Conservation (phyloP, 2,888 invertebrate genomes). For the Trachelus stipa region DNA sequence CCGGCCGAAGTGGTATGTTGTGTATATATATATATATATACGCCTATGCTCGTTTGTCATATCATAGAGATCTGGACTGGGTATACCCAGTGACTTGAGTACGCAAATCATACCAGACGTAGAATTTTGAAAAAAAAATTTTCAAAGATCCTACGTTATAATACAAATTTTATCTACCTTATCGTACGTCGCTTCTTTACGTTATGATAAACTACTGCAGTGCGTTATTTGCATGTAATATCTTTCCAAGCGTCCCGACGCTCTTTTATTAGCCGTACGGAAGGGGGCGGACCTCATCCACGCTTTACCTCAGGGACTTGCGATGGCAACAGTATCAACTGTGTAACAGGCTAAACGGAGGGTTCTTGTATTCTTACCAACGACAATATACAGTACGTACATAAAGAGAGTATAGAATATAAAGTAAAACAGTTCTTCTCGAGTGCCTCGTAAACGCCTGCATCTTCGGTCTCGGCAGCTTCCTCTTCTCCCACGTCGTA, state of each 20-base stretch:
- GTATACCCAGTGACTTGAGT: neutral
- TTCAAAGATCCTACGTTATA: neutral
- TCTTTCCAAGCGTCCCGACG: neutral
- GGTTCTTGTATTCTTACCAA: neutral
- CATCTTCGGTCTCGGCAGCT: slow-evolving; percentile 26
- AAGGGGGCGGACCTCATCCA: neutral
- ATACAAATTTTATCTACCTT: neutral
- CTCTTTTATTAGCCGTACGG: neutral
- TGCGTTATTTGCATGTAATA: neutral
- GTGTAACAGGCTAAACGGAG: neutral
- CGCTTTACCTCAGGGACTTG: neutral
- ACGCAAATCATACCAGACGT: neutral
- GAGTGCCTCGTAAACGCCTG: slow-evolving; percentile 49
- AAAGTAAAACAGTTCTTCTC: slow-evolving; percentile 33
- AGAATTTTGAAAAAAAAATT: neutral
- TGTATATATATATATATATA: neutral
- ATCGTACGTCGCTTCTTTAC: neutral
- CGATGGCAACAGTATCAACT: neutral
- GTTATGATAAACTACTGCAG: neutral
- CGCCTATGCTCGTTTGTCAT: neutral
- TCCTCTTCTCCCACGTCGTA: slow-evolving; percentile 48
- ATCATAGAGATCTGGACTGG: neutral
- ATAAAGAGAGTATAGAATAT: slow-evolving; percentile 14
- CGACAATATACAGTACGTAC: neutral
- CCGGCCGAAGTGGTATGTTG: neutral